Conservation (phyloP, 2,797 vertebrate genomes). For the Xenopus petersii region DNA sequence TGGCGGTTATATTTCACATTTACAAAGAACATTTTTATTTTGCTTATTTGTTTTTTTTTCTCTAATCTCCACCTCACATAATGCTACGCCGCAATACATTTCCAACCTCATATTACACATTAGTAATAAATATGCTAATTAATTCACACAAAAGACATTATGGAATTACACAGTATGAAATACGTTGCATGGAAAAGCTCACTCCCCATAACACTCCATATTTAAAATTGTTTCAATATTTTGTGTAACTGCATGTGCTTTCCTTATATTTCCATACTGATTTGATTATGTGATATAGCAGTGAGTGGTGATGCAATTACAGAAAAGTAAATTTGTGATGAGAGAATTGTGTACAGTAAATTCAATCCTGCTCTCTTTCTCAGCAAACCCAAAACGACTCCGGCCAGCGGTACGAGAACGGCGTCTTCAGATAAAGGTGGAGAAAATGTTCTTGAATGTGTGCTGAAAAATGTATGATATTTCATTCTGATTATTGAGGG, state of each 20-base stretch:
- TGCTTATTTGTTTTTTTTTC: background rate
- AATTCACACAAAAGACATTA: constrained; percentile 74
- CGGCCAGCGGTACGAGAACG: constrained; percentile 44
- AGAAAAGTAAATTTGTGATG: constrained; percentile 79
- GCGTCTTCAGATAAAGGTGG: constrained; percentile 52
- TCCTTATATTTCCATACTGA: constrained; percentile 71
- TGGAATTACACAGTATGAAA: constrained; percentile 64
- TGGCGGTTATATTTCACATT: background rate
- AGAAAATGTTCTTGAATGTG: constrained; percentile 30
- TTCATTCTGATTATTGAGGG: no score
- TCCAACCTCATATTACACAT: constrained; percentile 67
- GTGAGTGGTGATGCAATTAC: constrained; percentile 73
- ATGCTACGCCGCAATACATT: constrained; percentile 34
- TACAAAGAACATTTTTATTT: constrained; percentile 5
- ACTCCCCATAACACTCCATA: constrained; percentile 54
- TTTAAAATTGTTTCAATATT: constrained; percentile 68
- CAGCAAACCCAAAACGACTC: constrained; percentile 58
- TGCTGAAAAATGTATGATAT: constrained; percentile 48
- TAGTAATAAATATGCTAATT: constrained; percentile 70
- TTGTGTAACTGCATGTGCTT: constrained; percentile 74
- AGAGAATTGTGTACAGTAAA: constrained; percentile 73
- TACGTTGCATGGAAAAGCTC: constrained; percentile 58
- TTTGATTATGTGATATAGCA: constrained; percentile 74
- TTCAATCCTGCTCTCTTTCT: constrained; percentile 61
- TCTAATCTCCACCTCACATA: background rate